These are phyloP conservation scores for Calycopis cecrops DNA, from an alignment of 1,140 invertebrate species.

Conservation along the genomic window DNA sequence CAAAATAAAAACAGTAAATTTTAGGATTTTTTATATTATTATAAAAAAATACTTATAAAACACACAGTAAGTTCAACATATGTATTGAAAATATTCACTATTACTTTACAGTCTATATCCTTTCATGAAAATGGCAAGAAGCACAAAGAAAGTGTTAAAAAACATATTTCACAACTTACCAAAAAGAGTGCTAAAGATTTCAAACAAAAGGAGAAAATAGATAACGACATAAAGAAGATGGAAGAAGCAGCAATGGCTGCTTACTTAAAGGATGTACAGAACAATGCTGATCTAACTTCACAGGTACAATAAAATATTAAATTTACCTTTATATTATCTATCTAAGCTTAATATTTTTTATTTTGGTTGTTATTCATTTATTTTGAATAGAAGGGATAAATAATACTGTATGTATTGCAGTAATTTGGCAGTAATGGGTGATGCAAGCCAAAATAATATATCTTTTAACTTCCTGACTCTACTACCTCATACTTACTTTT, in stretches of 20 bases:
- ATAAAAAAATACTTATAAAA: no score
- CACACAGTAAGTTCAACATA: no score
- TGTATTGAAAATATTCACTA: conserved; percentile 7
- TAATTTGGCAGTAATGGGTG: no score
- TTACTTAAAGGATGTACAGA: conserved; percentile 86
- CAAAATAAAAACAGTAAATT: neutral
- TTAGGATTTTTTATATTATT: no score
- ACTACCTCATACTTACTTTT: no score
- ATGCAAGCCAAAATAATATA: no score
- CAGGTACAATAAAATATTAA: conserved; percentile 44
- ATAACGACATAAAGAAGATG: conserved; percentile 90
- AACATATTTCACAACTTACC: conserved; percentile 88
- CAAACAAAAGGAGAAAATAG: conserved; percentile 85
- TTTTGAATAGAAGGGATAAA: no score
- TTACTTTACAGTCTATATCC: conserved; percentile 85
- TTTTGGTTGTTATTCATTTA: no score
- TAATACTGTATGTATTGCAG: no score
- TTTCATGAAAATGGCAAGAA: conserved; percentile 96
- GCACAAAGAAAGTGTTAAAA: conserved; percentile 95
- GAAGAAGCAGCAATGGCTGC: conserved; percentile 90
- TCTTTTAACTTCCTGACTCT: no score
- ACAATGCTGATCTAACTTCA: conserved; percentile 84
- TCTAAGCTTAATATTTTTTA: no score
- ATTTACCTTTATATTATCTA: neutral
- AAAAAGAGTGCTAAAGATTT: conserved; percentile 88